Percentiles rank a stretch among this genome's conserved stretches.
Evolutionary conservation across 64 coral and sea anemone genomes (phyloP).

Genomic region (Montipora cactus): DNA sequence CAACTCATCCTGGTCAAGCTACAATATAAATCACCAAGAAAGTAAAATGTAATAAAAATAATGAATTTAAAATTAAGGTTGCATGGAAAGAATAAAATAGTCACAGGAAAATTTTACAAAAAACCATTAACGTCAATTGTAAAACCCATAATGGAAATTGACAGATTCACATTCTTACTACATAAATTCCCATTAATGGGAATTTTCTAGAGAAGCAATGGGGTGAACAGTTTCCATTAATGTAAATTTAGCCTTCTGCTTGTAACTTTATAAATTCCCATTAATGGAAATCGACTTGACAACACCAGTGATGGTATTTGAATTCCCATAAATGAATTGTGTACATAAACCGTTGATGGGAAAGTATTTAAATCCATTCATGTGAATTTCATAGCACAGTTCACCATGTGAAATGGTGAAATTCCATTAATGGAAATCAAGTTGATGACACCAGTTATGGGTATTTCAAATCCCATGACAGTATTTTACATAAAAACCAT

Average conservation of each 20-base stretch:
- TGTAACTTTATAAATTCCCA: too few relatives aligned
- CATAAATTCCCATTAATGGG: slow-evolving; percentile 24
- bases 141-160: background rate
- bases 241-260: background rate
- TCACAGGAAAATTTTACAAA: slow-evolving; percentile 10
- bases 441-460: too few relatives aligned
- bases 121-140: background rate
- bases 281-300: background rate
- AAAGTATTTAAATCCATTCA: too few relatives aligned
- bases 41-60: background rate
- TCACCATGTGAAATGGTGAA: too few relatives aligned
- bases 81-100: too few relatives aligned
- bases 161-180: background rate
- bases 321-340: too few relatives aligned
- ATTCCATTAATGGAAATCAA: too few relatives aligned
- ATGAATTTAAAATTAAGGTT: too few relatives aligned
- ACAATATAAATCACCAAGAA: background rate
- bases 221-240: background rate
- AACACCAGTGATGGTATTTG: background rate
- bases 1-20: slow-evolving; percentile 89
- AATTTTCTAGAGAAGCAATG: background rate
- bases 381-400: too few relatives aligned
- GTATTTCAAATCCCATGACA: too few relatives aligned
- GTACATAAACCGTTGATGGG: too few relatives aligned
- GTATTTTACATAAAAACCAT: too few relatives aligned